Base-by-base conservation (phyloP, 2,113 vertebrate genomes). In the Notechis scutatus region DNA sequence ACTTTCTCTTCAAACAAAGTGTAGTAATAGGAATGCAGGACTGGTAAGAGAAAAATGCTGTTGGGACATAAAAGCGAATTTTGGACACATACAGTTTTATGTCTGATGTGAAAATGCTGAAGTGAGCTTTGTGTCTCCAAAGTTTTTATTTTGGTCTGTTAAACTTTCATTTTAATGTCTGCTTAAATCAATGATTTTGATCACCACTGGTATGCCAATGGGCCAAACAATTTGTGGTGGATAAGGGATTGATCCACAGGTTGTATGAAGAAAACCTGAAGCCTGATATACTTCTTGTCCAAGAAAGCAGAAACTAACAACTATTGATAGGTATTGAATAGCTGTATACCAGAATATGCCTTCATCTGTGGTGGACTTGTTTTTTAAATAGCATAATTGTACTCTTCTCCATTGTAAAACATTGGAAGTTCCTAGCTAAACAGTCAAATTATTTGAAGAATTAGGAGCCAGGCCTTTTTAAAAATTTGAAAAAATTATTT, bases 1-100 rank as follows among this genome's bases (percentile, higher is more conserved):
- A 96, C 69, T 94, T 96, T 96, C 93, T 94, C 20, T 81, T 96
- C 95, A 96, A 97, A 97, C 95, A 96, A 94, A 94, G 95, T 94
- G 64, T 92, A 96, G 94, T 61, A 91, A 94, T 47, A 96, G 95
- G 96, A 97, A 97, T 94, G 91, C 42, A 94, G 94, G 93, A 93
- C 92, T 61, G 88, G 96, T 95, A 34, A 34, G 39, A 90, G 81
- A 91, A 92, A 94, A 94, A 95, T 94, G 81, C 42, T 94, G 92
- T 93, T 87, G 96, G 94, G 93, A 93, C 92, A 93, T 10, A 34
- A 95, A 92, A 93, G 85, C 23, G 34, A 94, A 90, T 88, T 45
- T 91, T 45, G 92, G 74, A 55, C 86, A 69, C 11, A 90, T 91
- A 87, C 90, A 92, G 56, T 59, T 95, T 90, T 8, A 23, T 39